Evolutionary conservation across 2,888 invertebrate species (phyloP).

Genomic region (Bhutanitis thaidina): DNA sequence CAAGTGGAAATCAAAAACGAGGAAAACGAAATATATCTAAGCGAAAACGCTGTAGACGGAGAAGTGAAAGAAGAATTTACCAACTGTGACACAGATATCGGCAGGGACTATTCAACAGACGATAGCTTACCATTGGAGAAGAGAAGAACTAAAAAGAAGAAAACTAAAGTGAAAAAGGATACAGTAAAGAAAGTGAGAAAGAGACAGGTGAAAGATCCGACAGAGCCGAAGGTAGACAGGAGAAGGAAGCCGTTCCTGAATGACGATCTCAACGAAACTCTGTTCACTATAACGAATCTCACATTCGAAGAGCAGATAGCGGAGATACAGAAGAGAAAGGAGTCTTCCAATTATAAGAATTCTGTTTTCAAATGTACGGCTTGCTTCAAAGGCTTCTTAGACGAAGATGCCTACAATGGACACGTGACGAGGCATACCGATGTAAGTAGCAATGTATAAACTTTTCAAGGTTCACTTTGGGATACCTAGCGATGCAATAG

Average conservation of each 20-base stretch:
- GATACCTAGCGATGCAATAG: too few species aligned
- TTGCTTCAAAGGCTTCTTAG: conserved; percentile 64
- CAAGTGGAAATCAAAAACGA: conserved; percentile 28
- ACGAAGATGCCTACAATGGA: conserved; percentile 57
- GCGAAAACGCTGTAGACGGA: conserved; percentile 8
- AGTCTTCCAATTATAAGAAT: conserved; percentile 59
- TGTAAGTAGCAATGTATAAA: too few species aligned
- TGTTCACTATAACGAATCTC: conserved; percentile 58
- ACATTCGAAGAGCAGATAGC: conserved; percentile 59
- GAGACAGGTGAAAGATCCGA: conserved; percentile 21
- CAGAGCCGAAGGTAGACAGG: conserved; percentile 53
- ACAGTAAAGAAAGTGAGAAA: conserved; percentile 25
- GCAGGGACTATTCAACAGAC: conserved; percentile 39
- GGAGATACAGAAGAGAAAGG: conserved; percentile 58
- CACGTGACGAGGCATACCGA: conserved; percentile 58
- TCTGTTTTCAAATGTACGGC: conserved; percentile 56
- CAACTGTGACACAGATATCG: neutral
- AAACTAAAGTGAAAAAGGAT: conserved; percentile 30
- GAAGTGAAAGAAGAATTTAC: conserved; percentile 18
- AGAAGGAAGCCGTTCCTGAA: conserved; percentile 60
- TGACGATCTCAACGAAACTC: conserved; percentile 56
- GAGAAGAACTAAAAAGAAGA: too few species aligned
- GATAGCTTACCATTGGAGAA: conserved; percentile 48
- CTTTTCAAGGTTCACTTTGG: too few species aligned
- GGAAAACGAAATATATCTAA: conserved; percentile 19